These are phyloP conservation scores for Trachelus tabidus DNA, from an alignment of 2,888 invertebrate species.

Conservation along the genomic window DNA sequence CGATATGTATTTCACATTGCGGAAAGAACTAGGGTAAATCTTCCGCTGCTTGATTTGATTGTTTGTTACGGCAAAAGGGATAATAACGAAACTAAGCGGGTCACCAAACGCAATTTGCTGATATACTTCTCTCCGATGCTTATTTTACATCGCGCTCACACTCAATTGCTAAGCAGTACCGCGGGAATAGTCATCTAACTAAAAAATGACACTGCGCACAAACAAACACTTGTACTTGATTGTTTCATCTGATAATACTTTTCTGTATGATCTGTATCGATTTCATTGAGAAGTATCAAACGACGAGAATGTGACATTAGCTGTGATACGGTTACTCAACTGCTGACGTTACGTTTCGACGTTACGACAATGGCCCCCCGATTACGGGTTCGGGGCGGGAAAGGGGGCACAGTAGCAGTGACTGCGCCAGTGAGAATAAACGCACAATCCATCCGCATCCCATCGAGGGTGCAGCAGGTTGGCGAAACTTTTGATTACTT, in stretches of 20 bases:
- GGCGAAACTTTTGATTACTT: conserved; percentile 65
- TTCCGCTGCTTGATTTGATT: conserved; percentile 55
- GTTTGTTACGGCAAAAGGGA: conserved; percentile 57
- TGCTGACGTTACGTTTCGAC: neutral
- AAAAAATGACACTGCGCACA: no score
- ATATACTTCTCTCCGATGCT: conserved; percentile 46
- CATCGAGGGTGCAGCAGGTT: conserved; percentile 50
- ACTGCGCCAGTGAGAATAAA: conserved; percentile 18
- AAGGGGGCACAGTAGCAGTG: neutral
- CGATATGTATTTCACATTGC: no score
- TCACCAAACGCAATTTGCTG: conserved; percentile 53
- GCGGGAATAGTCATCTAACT: no score
- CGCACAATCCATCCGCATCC: conserved; percentile 62
- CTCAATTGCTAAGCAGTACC: no score
- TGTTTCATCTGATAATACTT: no score
- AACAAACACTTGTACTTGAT: no score
- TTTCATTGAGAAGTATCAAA: no score
- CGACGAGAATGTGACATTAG: no score
- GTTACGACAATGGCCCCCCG: neutral
- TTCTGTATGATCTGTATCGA: no score
- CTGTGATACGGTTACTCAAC: no score
- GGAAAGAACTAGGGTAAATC: conserved; percentile 40
- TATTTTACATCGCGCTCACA: neutral
- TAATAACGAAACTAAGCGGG: conserved; percentile 45
- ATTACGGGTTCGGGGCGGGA: neutral